A percentile compares a stretch with the other conserved stretches of the same genome.
Conservation (phyloP, 1,140 invertebrate species). For the Bombus pascuorum region DNA sequence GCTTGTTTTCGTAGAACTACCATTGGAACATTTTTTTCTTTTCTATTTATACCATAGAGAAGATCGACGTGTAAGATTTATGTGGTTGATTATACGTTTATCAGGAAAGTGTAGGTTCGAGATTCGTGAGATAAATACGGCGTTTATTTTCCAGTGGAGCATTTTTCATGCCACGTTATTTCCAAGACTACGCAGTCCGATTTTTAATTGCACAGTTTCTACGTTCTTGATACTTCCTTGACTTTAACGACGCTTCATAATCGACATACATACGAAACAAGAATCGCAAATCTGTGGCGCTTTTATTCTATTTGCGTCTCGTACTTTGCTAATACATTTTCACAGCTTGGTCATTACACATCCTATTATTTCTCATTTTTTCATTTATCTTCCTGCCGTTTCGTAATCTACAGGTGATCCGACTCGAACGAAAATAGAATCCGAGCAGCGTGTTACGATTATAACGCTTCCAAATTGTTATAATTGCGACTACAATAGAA, state of each 20-base stretch:
- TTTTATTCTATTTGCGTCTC: not conserved
- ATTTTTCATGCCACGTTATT: not conserved
- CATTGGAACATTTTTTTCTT: no score
- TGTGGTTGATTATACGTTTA: not conserved
- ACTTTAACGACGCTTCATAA: not conserved
- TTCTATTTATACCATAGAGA: no score
- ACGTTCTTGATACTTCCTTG: not conserved
- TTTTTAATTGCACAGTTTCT: constrained; percentile 10
- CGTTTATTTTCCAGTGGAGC: not conserved
- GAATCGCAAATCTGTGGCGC: not conserved
- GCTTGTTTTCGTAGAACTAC: not conserved
- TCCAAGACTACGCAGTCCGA: not conserved
- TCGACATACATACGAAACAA: not conserved
- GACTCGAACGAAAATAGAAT: no score
- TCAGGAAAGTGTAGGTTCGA: not conserved
- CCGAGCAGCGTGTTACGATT: no score
- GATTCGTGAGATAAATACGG: not conserved
- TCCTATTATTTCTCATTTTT: not conserved
- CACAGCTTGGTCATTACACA: not conserved
- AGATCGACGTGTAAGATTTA: no score
- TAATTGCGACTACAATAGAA: not conserved
- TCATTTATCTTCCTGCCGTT: not conserved
- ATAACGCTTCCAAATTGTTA: not conserved
- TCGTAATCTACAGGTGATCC: not conserved
- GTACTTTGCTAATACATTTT: not conserved